These are phyloP conservation scores for Dreissena rostriformis DNA, from an alignment of 1,140 invertebrate genomes.

Conservation along the genomic window DNA sequence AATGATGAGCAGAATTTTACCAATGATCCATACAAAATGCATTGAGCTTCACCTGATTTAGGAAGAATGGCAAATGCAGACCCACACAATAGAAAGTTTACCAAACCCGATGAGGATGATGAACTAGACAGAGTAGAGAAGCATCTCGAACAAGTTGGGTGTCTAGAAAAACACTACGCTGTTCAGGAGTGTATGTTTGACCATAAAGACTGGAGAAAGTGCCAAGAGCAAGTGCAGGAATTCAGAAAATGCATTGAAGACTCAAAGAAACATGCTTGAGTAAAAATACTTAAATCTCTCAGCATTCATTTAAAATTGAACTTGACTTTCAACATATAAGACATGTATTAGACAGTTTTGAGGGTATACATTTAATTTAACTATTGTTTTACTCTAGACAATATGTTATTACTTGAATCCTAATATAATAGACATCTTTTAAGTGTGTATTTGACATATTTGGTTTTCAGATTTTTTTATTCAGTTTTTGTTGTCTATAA, in stretches of 20 bases:
- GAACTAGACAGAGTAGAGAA: constrained; percentile 89
- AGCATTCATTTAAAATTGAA: constrained; percentile 1
- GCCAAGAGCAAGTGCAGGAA: constrained; percentile 89
- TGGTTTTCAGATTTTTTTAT: too few relatives aligned
- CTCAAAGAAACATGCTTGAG: constrained; percentile 24
- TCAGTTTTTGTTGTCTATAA: too few relatives aligned
- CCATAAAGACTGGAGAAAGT: constrained; percentile 94
- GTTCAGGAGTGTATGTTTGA: constrained; percentile 93
- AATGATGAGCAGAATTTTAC: too few relatives aligned
- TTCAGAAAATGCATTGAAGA: constrained; percentile 89
- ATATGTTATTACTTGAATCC: too few relatives aligned
- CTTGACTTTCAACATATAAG: too few relatives aligned
- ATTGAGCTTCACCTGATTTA: not conserved
- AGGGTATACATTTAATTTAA: too few relatives aligned
- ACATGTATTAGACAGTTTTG: too few relatives aligned
- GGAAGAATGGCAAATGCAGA: constrained; percentile 16
- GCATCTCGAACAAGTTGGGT: constrained; percentile 93
- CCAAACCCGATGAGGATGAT: constrained; percentile 67
- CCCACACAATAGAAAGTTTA: constrained; percentile 54
- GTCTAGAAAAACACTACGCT: constrained; percentile 92
- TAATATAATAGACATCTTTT: too few relatives aligned
- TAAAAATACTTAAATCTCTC: not conserved
- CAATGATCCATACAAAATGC: not conserved
- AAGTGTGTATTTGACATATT: too few relatives aligned
- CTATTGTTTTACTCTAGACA: too few relatives aligned